Base-by-base conservation (phyloP, 2,888 invertebrate species). In the Lasioglossum pauxillum region DNA sequence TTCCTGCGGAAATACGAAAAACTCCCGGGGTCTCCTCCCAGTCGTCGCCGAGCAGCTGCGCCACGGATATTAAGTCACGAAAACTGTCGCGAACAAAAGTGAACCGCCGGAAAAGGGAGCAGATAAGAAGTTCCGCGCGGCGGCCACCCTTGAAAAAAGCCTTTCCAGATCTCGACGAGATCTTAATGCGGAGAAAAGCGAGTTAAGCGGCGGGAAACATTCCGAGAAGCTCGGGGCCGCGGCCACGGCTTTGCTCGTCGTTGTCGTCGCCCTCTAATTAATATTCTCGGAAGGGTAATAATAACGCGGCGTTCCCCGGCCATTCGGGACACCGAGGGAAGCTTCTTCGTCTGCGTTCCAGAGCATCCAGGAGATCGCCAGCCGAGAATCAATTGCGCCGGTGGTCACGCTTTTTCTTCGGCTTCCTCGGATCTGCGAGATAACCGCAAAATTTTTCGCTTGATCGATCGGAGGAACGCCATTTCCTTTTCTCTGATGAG, bases 231-330 rank as follows among this genome's bases (percentile, higher is more conserved):
- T 35, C 14, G 44, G 53, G 44, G 23, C 75, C 75, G 71, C 74
- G 85, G 91, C 89, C 90, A 92, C 38, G 71, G 38, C 23, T 71
- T 71, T 41, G 90, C 90, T 84, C 88, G 86, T 78, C 86, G 83
- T 71, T 71, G 71, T 60, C 75, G 69, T 84, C 86, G 86, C 87
- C 92, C 19, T 90, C 91, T 93, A 92, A 93, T 94, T 93, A 93
- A 93, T 93, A 93, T 93, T 93, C 93, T 92, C 81, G 87, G 93
- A 93, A 93, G 90, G 88, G 90, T 91, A 86, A 91, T 92, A 92
- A 93, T 90, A 91, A 88, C 88, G 78, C 81, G 75, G n/a, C 73
- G 76, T 80, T 60, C 67, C 27, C n/a, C 12, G 57, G 41, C 69
- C 44, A 41, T 2, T 53, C 23, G 57, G 35, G 72, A 81, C 69